These are phyloP conservation scores for Excalfactoria chinensis DNA, from an alignment of 2,113 vertebrate genomes.

Conservation along the genomic window DNA sequence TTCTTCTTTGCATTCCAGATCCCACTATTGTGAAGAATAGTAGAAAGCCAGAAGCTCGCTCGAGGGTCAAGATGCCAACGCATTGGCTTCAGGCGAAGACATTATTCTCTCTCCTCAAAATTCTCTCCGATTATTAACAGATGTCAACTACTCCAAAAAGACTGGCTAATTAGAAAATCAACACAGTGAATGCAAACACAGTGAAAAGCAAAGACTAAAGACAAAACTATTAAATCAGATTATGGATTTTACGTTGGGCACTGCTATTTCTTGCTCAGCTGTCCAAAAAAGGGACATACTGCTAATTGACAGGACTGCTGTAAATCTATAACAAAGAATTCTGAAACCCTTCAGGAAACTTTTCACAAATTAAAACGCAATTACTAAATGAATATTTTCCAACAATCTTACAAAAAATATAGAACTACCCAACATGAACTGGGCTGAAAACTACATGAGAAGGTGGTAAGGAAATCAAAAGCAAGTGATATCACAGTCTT, in stretches of 20 bases:
- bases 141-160: background rate
- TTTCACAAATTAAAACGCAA: background rate
- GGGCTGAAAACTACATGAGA: background rate
- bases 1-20: background rate
- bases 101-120: background rate
- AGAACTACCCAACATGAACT: background rate
- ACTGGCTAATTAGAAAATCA: background rate
- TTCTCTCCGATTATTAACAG: background rate
- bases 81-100: background rate
- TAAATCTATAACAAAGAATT: background rate
- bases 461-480: background rate
- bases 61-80: background rate
- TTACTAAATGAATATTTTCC: background rate
- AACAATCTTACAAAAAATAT: background rate
- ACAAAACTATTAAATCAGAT: background rate
- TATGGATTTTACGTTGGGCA: background rate
- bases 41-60: background rate
- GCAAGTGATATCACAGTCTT: background rate
- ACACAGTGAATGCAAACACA: background rate
- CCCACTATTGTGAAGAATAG: background rate
- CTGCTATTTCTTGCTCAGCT: background rate
- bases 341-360: background rate
- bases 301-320: background rate
- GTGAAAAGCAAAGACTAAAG: background rate
- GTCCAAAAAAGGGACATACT: background rate